Conservation (phyloP, 92 coral and sea anemone species). For the Parazoanthus atlanticus region DNA sequence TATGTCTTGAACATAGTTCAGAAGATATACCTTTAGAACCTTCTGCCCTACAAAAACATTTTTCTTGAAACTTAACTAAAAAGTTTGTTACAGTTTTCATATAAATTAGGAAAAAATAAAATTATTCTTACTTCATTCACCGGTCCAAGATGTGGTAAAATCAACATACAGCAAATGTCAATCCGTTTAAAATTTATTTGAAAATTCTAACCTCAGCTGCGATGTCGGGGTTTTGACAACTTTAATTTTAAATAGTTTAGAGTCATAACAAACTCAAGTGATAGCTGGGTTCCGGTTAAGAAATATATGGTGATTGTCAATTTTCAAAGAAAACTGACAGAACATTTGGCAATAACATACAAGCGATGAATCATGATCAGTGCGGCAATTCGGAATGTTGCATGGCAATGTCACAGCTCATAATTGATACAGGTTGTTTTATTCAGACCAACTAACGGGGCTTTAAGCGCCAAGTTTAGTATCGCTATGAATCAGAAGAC, state of each 20-base stretch:
- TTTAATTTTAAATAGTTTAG: slow-evolving; percentile 5
- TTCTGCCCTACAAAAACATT: no score
- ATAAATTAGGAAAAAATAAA: no score
- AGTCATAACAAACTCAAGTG: slow-evolving; percentile 10
- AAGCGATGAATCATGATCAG: neutral
- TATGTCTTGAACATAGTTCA: neutral
- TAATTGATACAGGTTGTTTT: neutral
- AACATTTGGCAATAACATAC: neutral
- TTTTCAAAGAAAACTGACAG: neutral
- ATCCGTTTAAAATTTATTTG: neutral
- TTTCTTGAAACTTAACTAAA: neutral
- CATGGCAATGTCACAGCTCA: neutral
- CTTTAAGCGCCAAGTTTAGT: neutral
- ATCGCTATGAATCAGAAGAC: neutral
- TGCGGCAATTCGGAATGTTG: neutral
- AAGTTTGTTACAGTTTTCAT: no score
- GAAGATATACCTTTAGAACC: no score
- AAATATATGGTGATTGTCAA: neutral
- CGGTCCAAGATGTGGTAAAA: neutral
- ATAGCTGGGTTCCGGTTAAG: neutral
- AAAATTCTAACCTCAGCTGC: neutral
- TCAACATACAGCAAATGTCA: neutral
- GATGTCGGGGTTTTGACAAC: slow-evolving; percentile 2
- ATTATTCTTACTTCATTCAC: neutral
- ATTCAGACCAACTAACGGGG: neutral